These are phyloP conservation scores for Linepithema humile DNA, from an alignment of 1,140 invertebrate genomes.

Conservation along the genomic window DNA sequence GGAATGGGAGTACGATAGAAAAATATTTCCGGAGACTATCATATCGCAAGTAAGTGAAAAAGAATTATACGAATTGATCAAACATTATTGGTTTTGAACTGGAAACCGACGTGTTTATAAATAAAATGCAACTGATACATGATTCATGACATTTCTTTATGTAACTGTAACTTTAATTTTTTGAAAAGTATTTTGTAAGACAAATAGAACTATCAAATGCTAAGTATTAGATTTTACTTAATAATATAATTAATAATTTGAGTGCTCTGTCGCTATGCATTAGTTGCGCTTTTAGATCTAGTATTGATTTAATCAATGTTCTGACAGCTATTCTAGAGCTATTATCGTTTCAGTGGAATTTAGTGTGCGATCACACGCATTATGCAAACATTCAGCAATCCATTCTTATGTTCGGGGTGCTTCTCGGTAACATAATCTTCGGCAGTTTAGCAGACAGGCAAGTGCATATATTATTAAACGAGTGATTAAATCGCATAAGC, in stretches of 20 bases:
- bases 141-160: not conserved
- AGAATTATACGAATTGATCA: not conserved
- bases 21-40: slow-evolving; percentile 89
- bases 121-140: not conserved
- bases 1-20: slow-evolving; percentile 86
- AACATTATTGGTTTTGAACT: not conserved
- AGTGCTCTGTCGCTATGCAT: no score
- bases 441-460: slow-evolving; percentile 90
- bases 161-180: not conserved
- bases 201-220: not conserved
- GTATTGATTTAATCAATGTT: no score
- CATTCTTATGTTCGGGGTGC: slow-evolving; percentile 90
- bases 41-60: slow-evolving; percentile 85
- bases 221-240: no score
- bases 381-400: slow-evolving; percentile 90
- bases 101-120: not conserved
- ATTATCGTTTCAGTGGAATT: slow-evolving; percentile 85
- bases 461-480: slow-evolving; percentile 53
- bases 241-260: no score
- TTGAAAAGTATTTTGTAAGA: not conserved
- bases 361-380: slow-evolving; percentile 87
- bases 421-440: slow-evolving; percentile 89
- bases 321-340: no score
- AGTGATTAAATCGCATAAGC: not conserved
- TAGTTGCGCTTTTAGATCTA: no score